Conservation (phyloP, 2,113 vertebrate genomes). For the Rhineura floridana region DNA sequence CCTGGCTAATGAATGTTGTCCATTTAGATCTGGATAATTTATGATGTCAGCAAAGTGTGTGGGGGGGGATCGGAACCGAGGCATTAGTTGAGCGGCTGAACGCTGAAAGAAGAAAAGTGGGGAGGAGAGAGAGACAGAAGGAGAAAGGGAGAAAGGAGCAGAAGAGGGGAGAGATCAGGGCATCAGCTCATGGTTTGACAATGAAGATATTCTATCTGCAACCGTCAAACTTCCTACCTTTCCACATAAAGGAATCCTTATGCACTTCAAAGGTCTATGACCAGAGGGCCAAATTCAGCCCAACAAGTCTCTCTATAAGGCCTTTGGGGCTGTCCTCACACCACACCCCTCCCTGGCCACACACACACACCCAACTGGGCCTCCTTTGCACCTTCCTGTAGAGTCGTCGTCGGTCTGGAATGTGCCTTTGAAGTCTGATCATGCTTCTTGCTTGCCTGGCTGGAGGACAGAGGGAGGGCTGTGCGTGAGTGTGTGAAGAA, state of each 20-base stretch:
- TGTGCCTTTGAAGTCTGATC: too few species aligned
- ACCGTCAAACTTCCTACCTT: not conserved
- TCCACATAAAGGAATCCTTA: not conserved
- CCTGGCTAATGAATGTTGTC: slow-evolving; percentile 74
- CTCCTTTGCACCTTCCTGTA: too few species aligned
- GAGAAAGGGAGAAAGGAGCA: not conserved
- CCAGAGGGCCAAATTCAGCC: too few species aligned
- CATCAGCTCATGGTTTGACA: slow-evolving; percentile 14
- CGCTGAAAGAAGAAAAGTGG: not conserved
- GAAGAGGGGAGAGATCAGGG: not conserved
- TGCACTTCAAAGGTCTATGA: not conserved
- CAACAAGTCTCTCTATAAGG: too few species aligned
- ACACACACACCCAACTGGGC: too few species aligned
- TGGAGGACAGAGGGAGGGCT: too few species aligned
- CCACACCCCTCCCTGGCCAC: too few species aligned
- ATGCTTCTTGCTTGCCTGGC: too few species aligned
- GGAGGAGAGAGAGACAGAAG: accelerated
- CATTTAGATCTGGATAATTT: slow-evolving; percentile 76
- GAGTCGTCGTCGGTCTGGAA: too few species aligned
- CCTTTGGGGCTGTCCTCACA: too few species aligned
- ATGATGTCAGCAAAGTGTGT: slow-evolving; percentile 63
- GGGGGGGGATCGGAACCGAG: slow-evolving; percentile 55
- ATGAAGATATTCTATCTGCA: not conserved
- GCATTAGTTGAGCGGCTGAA: slow-evolving; percentile 24
- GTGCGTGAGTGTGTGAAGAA: too few species aligned